Evolutionary conservation across 2,797 vertebrate species (phyloP), one percentile per base, ranked within the genome.

Genomic region (Rhadinocentrus ornatus): DNA sequence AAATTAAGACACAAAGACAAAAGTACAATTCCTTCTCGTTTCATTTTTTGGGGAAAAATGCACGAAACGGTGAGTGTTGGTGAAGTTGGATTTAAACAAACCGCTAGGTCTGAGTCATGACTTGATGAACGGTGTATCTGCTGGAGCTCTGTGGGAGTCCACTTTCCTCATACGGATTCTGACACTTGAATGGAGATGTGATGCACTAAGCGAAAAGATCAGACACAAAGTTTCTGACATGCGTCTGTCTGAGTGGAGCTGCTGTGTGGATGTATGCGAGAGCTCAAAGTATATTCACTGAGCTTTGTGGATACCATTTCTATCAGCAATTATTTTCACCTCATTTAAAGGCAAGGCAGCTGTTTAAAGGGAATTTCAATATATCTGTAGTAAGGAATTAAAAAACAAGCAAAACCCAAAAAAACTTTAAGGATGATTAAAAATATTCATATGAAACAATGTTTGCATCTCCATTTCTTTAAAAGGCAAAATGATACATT

Each of bases 131-230:
- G 79, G 72, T 55, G 57, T 1, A 37, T 54, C 9, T 22, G 63
- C 80, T 4, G 60, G 8, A 60, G 72, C 85, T 54, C 87, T 1
- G 84, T 41, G 57, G 84, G 86, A 78, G 72, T 79, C 82, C 86
- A 84, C 81, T 83, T 73, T 74, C 69, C 77, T 69, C 46, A 59
- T 67, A 77, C 74, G 18, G 65, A 73, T 73, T 81, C 54, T 75
- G 84, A 89, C 86, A 88, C 78, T 73, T 73, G 78, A 82, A 77
- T 57, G 77, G 63, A 70, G 58, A 59, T 74, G 80, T 86, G 89
- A 89, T 66, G 88, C 88, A 78, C 89, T 0, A 20, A 10, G 72
- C 7, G 75, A 87, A 86, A 88, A 92, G 82, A 86, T 83, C 76
- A 89, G 66, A 86, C 63, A 70, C 26, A 1, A 16, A 22, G 59